Base-by-base conservation (phyloP, 1,140 invertebrate genomes). In the Leptestheria dahalacensis region DNA sequence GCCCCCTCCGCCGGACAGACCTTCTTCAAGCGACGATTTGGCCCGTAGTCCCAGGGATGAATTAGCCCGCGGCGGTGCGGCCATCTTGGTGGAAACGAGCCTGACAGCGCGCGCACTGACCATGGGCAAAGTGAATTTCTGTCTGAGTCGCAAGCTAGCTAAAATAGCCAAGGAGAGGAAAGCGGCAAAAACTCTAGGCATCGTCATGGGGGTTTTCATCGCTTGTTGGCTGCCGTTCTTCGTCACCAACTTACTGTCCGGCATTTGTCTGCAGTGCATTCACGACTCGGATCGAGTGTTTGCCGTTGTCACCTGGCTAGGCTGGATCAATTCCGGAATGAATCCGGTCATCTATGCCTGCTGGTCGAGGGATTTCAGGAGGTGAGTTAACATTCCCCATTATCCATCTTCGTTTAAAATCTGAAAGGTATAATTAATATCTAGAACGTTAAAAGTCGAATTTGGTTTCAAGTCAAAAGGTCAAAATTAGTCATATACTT, bases 261-360 rank as follows among this genome's bases (percentile, higher is more conserved):
- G 91, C 0, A 84, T 96, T 66, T 96, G 92, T 72, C 78, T 82
- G 26, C 78, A 83, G 63, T 94, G 90, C 71, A 86, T 92, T 60
- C 81, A 82, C 69, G 83, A 94, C 60, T 88, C 90, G 66, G 85
- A 94, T 66, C 81, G 93, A 48, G 84, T 97, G 2, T 89, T 89
- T 61, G 88, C 89, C 12, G 82, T 97, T 24, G 89, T 97, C 41
- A 97, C 92, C 33, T 99, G 96, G 96, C 80, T 97, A 2, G 96
- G 96, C 50, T 99, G 97, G 89, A 89, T 97, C 67, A 99, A 99
- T 74, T 97, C 93, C 24, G 86, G 88, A 29, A 93, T 97, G 89
- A 97, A 96, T 76, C 92, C 92, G 1, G 86, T 96, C 55, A 97
- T 97, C 66, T 97, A 97, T 72, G 91, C 92, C 1, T 95, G 88